Evolutionary conservation across 2,888 invertebrate species (phyloP).

Genomic region (Lithophane socia): DNA sequence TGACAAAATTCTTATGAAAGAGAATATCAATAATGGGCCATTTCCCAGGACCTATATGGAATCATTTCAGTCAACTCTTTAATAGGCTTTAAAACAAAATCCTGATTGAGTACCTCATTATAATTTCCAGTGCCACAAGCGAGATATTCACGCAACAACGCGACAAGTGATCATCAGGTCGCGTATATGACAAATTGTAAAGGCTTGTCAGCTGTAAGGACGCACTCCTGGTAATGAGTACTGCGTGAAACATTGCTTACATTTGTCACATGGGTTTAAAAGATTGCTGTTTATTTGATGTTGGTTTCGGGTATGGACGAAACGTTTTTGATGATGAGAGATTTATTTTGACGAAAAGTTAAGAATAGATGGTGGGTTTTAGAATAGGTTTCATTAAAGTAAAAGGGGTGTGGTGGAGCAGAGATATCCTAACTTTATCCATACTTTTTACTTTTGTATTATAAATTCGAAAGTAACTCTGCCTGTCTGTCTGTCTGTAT

Average conservation of each 20-base stretch:
- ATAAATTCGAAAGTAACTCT: too few species aligned
- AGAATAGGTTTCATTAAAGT: too few species aligned
- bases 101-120: neutral
- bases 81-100: neutral
- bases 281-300: constrained; percentile 42
- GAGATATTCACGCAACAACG: neutral
- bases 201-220: constrained; percentile 23
- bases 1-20: neutral
- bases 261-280: constrained; percentile 28
- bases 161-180: constrained; percentile 20
- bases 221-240: constrained; percentile 43
- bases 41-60: neutral
- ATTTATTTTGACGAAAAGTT: neutral
- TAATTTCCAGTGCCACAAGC: neutral
- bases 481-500: too few species aligned
- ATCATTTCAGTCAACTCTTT: neutral
- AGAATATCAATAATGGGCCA: neutral
- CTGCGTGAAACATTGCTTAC: constrained; percentile 31
- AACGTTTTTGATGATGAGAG: neutral
- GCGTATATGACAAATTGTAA: constrained; percentile 37
- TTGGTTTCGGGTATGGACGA: constrained; percentile 13
- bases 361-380: too few species aligned
- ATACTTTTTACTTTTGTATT: too few species aligned
- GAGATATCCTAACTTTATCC: too few species aligned
- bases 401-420: too few species aligned